phyloP scores from a whole-genome alignment of 1,140 invertebrate genomes.

The Drosophila ananassae region DNA sequence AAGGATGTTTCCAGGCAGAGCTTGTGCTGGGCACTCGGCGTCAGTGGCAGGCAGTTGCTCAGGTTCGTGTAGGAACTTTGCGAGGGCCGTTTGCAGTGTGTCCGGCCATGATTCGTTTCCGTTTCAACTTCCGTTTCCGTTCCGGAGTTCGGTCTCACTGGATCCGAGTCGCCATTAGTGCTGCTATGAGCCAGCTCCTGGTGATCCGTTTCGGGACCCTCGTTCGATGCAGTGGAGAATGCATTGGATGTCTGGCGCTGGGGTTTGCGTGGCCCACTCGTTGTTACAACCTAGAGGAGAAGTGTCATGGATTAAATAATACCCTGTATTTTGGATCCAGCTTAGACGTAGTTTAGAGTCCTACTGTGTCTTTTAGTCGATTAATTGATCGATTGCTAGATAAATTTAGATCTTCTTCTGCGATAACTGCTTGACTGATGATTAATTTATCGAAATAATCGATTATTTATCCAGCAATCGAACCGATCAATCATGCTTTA shows the following conservation, averaged over 20 bases:
- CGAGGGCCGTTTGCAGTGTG: constrained; percentile 40
- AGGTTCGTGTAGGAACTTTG: constrained; percentile 73
- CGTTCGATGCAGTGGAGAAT: constrained; percentile 73
- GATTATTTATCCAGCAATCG: constrained; percentile 1
- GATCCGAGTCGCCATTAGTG: constrained; percentile 2
- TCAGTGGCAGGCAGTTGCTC: constrained; percentile 74
- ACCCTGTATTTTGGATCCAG: not conserved
- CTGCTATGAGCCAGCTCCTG: constrained; percentile 9
- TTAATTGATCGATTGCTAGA: constrained; percentile 2
- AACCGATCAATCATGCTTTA: constrained; percentile 38
- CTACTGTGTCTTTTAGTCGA: constrained; percentile 25
- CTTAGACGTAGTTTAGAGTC: constrained; percentile 8
- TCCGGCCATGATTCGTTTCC: constrained; percentile 14
- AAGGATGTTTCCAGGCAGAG: constrained; percentile 91
- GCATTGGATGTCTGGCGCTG: constrained; percentile 85
- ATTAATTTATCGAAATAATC: not conserved
- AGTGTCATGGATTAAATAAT: constrained; percentile 17
- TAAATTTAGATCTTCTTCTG: not conserved
- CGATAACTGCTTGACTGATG: too few relatives aligned
- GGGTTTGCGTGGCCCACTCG: constrained; percentile 89
- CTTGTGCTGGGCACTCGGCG: constrained; percentile 85
- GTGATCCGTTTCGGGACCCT: constrained; percentile 61
- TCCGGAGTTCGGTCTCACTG: constrained; percentile 11
- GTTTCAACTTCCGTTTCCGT: not conserved
- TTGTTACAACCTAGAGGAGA: constrained; percentile 89